Evolutionary conservation across 1,140 invertebrate genomes (phyloP).

Genomic region (Drosophila yakuba): DNA sequence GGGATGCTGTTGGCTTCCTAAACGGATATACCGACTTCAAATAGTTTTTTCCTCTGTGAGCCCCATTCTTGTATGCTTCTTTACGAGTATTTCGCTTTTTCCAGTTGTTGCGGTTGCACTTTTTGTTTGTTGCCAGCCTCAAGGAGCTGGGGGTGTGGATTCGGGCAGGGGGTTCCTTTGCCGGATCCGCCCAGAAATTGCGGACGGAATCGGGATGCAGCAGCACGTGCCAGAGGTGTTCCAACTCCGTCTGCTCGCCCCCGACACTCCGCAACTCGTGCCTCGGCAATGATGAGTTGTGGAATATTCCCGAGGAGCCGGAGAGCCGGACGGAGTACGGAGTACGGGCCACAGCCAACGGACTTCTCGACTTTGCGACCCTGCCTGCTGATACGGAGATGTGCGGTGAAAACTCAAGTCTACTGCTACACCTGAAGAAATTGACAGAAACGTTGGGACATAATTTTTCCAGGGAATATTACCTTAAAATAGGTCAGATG

Average conservation of each 20-base stretch:
- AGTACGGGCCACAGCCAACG: neutral
- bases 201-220: constrained; percentile 21
- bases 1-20: constrained; percentile 80
- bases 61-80: constrained; percentile 60
- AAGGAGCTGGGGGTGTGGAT: neutral
- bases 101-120: constrained; percentile 44
- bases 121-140: constrained; percentile 30
- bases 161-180: constrained; percentile 22
- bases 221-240: constrained; percentile 62
- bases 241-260: constrained; percentile 3
- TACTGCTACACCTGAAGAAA: constrained; percentile 8
- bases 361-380: constrained; percentile 44
- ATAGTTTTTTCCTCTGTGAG: constrained; percentile 59
- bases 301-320: constrained; percentile 38
- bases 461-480: too few relatives aligned
- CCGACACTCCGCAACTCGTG: constrained; percentile 11
- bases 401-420: constrained; percentile 4
- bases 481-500: too few relatives aligned
- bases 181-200: constrained; percentile 15
- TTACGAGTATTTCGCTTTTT: constrained; percentile 49
- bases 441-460: too few relatives aligned
- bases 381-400: constrained; percentile 26
- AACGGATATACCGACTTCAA: constrained; percentile 80
- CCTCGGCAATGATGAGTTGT: constrained; percentile 46
- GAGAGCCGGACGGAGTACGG: neutral